phyloP scores from a whole-genome alignment of 2,888 invertebrate genomes.

The Epistrophe grossulariae region DNA sequence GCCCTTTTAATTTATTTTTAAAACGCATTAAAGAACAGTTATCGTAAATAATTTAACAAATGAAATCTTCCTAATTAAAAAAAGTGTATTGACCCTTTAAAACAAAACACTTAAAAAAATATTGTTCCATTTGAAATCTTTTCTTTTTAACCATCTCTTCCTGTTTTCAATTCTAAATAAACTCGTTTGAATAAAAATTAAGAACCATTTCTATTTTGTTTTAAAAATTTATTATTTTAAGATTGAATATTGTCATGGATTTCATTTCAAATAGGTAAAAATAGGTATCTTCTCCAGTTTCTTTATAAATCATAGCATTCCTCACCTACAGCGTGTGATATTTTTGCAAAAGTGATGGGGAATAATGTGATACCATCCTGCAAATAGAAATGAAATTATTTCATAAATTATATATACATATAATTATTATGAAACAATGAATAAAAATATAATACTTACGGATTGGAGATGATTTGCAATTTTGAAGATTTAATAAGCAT shows the following conservation, averaged over 20 bases:
- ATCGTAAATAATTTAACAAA: background rate
- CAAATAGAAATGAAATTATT: background rate
- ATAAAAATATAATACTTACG: background rate
- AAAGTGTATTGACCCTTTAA: background rate
- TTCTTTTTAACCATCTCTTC: too few relatives aligned
- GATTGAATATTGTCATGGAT: too few relatives aligned
- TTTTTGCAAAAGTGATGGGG: conserved; percentile 11
- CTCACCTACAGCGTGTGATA: background rate
- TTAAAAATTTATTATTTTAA: too few relatives aligned
- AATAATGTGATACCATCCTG: background rate
- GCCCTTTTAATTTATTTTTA: background rate
- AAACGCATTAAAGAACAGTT: background rate
- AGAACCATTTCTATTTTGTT: too few relatives aligned
- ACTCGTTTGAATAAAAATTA: too few relatives aligned
- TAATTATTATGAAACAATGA: background rate
- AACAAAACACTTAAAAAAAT: background rate
- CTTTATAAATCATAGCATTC: background rate
- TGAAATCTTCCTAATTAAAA: background rate
- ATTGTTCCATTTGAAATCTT: background rate
- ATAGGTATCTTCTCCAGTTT: too few relatives aligned
- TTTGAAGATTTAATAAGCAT: conserved; percentile 11
- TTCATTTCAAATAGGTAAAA: background rate
- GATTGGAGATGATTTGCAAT: background rate
- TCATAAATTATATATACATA: too few relatives aligned
- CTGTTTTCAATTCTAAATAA: too few relatives aligned